These are phyloP conservation scores for Oryzias melastigma DNA, from an alignment of 2,113 vertebrate genomes.

Conservation along the genomic window DNA sequence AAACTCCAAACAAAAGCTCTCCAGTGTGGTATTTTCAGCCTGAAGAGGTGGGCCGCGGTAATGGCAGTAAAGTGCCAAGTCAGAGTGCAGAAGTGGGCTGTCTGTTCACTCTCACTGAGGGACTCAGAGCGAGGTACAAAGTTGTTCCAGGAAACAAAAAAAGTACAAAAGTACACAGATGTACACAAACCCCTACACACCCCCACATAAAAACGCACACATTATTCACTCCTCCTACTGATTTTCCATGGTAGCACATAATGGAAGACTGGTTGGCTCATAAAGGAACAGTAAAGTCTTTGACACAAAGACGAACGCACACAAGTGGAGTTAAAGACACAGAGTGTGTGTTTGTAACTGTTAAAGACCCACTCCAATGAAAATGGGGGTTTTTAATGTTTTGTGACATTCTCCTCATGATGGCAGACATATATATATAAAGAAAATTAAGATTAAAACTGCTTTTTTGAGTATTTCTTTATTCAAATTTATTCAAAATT, in stretches of 20 bases:
- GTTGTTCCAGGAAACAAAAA: constrained; percentile 48
- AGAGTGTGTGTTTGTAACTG: too few relatives aligned
- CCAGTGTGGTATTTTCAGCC: constrained; percentile 53
- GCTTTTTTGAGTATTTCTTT: too few relatives aligned
- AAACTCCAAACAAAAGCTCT: constrained; percentile 61
- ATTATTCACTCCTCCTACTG: constrained; percentile 56
- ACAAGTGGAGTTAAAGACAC: too few relatives aligned
- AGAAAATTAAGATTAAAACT: too few relatives aligned
- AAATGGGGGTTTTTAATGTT: too few relatives aligned
- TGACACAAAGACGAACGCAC: not conserved
- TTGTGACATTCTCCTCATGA: too few relatives aligned
- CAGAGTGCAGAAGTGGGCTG: constrained; percentile 47
- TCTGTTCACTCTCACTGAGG: constrained; percentile 37
- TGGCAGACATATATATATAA: too few relatives aligned
- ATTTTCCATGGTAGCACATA: constrained; percentile 55
- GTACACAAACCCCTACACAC: constrained; percentile 27
- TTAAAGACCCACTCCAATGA: too few relatives aligned
- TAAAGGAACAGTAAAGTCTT: constrained; percentile 16
- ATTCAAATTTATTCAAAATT: too few relatives aligned
- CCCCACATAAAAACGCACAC: not conserved
- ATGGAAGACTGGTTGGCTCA: constrained; percentile 30
- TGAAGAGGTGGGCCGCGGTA: constrained; percentile 45
- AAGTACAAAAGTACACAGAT: constrained; percentile 1
- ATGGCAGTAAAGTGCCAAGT: constrained; percentile 60
- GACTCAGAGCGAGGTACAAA: constrained; percentile 34